phyloP scores from a whole-genome alignment of 2,113 vertebrate genomes.

The Ramphastos sulfuratus region DNA sequence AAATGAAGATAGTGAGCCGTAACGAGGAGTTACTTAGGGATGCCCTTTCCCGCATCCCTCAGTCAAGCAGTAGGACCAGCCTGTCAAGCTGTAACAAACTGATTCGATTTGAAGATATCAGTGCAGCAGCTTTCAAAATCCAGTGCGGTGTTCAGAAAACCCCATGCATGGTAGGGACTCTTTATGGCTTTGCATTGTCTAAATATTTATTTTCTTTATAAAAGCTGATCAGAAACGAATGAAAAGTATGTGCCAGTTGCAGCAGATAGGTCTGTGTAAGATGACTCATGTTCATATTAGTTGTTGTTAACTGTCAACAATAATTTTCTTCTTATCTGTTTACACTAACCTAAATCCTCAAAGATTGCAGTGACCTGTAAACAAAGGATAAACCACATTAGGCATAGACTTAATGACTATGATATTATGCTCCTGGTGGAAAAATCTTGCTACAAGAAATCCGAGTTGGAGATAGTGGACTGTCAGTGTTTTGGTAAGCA shows the following conservation, averaged over 20 bases:
- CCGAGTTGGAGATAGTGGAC: background rate
- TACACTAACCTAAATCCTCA: conserved; percentile 23
- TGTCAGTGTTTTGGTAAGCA: background rate
- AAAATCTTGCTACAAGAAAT: background rate
- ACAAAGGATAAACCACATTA: conserved; percentile 50
- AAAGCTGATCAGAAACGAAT: background rate
- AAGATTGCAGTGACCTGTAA: conserved; percentile 24
- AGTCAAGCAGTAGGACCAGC: conserved; percentile 51
- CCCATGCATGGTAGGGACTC: conserved; percentile 83
- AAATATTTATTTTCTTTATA: background rate
- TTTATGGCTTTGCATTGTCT: background rate
- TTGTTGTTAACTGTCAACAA: background rate
- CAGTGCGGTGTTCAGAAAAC: conserved; percentile 86
- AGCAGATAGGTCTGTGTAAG: background rate
- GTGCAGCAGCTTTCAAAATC: conserved; percentile 87
- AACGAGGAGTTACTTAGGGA: conserved; percentile 74
- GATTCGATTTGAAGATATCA: conserved; percentile 89
- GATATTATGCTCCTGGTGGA: background rate
- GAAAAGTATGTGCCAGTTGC: background rate
- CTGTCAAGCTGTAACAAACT: conserved; percentile 62
- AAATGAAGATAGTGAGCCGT: conserved; percentile 72
- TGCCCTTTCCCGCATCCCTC: conserved; percentile 69
- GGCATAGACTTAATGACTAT: background rate
- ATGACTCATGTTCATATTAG: background rate
- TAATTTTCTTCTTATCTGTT: conserved; percentile 25